Evolutionary conservation across 2,113 vertebrate species (phyloP).

Genomic region (Boulengerochromis microlepis): DNA sequence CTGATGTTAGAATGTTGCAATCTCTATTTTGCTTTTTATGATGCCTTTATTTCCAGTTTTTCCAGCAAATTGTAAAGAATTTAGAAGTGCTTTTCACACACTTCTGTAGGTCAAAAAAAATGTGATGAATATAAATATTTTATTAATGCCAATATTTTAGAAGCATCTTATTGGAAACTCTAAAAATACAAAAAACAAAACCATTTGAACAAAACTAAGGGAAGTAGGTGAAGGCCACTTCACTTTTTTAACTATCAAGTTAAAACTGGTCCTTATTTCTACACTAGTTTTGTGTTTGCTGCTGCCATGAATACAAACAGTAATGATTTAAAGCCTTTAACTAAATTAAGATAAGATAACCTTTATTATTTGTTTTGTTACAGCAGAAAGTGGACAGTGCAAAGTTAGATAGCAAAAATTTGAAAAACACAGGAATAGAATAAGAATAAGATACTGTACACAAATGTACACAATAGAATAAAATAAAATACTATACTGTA

Average conservation of each 20-base stretch:
- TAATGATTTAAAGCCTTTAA: not conserved
- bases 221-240: not conserved
- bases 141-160: not conserved
- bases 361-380: not conserved
- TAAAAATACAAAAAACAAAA: not conserved
- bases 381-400: not conserved
- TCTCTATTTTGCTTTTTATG: not conserved
- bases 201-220: not conserved
- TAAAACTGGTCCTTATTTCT: not conserved
- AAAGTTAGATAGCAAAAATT: not conserved
- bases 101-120: not conserved
- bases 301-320: not conserved
- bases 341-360: not conserved
- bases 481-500: not conserved
- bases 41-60: not conserved
- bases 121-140: not conserved
- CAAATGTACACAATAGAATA: not conserved
- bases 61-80: not conserved
- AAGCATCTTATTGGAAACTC: not conserved
- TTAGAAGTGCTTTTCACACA: not conserved
- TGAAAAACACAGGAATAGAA: rapidly evolving
- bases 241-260: not conserved
- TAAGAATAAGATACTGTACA: not conserved
- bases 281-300: not conserved
- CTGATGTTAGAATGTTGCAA: not conserved